Evolutionary conservation across 2,888 invertebrate genomes (phyloP).

Genomic region (Graphium colonna): DNA sequence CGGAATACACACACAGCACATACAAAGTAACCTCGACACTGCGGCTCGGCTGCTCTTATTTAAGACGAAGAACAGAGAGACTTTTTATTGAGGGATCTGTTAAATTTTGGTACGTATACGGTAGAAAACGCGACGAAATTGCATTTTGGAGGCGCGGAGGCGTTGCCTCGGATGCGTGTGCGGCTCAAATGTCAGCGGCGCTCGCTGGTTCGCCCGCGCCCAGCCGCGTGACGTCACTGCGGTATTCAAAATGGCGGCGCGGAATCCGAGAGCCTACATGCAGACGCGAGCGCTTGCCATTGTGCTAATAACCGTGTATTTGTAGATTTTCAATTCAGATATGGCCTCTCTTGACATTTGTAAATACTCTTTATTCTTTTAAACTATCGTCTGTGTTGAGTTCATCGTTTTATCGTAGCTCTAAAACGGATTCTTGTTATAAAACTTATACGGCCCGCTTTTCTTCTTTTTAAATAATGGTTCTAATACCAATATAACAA

Average conservation of each 20-base stretch:
- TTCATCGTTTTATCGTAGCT: neutral
- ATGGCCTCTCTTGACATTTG: conserved; percentile 12
- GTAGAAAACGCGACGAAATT: conserved; percentile 60
- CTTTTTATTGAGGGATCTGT: conserved; percentile 41
- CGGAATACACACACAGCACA: conserved; percentile 61
- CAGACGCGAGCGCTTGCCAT: conserved; percentile 16
- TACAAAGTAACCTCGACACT: conserved; percentile 32
- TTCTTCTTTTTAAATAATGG: no score
- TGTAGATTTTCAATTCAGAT: conserved; percentile 3
- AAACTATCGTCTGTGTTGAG: no score
- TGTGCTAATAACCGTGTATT: conserved; percentile 11
- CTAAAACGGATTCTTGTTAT: conserved; percentile 16
- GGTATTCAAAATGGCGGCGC: conserved; percentile 77
- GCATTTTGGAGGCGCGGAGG: conserved; percentile 67
- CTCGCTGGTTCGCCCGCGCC: conserved; percentile 60
- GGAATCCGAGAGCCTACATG: conserved; percentile 75
- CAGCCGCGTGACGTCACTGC: conserved; percentile 70
- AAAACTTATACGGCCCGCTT: no score
- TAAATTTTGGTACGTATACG: conserved; percentile 57
- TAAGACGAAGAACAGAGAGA: conserved; percentile 68
- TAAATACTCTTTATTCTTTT: neutral
- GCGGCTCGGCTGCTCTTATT: conserved; percentile 70
- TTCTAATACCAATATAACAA: no score
- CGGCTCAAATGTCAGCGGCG: conserved; percentile 58
- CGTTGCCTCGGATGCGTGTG: conserved; percentile 70